Evolutionary conservation across 2,888 invertebrate genomes (phyloP).

Genomic region (Trachelus troglodyta): DNA sequence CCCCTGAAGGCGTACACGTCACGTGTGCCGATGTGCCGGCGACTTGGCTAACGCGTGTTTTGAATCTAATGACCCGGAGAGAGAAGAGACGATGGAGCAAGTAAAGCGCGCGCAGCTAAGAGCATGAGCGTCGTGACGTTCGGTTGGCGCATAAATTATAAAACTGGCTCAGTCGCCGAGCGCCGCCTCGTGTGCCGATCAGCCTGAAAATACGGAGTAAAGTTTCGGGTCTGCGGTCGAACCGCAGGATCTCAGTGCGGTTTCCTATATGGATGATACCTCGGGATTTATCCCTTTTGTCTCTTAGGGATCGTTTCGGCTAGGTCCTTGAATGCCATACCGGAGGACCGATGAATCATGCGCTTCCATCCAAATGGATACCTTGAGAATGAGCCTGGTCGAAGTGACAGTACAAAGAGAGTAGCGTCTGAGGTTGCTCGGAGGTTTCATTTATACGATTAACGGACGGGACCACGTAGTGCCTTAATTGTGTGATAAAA

Average conservation of each 20-base stretch:
- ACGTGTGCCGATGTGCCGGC: constrained; percentile 8
- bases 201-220: constrained; percentile 26
- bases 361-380: neutral
- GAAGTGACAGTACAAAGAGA: neutral
- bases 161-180: neutral
- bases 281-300: neutral
- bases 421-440: neutral
- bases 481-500: neutral
- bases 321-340: constrained; percentile 1
- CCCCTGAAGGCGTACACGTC: constrained; percentile 15
- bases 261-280: constrained; percentile 25
- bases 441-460: neutral
- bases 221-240: constrained; percentile 31
- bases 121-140: neutral
- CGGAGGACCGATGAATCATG: neutral
- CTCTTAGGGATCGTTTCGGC: neutral
- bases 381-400: neutral
- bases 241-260: constrained; percentile 38
- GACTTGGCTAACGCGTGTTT: constrained; percentile 19
- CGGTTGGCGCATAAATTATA: neutral
- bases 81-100: neutral
- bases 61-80: constrained; percentile 14
- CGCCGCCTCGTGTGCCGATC: neutral
- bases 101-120: neutral
- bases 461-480: neutral